phyloP scores from a whole-genome alignment of 2,113 vertebrate species.

The Poicephalus gulielmi region DNA sequence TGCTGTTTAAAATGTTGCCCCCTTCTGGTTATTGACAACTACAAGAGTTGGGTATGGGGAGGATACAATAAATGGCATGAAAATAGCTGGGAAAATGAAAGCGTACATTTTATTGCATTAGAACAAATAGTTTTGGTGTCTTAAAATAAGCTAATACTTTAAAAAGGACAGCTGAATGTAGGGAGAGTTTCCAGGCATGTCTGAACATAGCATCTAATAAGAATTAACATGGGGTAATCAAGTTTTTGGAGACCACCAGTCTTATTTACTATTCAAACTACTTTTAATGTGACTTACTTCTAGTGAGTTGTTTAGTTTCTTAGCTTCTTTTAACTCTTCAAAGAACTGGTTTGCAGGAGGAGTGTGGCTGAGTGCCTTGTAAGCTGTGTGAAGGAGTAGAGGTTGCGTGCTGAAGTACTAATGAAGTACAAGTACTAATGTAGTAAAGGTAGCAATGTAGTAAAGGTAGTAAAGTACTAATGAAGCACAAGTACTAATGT shows the following conservation, averaged over 20 bases:
- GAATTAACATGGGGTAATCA: not conserved
- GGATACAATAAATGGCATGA: fast-evolving
- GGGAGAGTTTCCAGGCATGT: not conserved
- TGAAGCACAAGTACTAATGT: not conserved
- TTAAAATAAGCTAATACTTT: not conserved
- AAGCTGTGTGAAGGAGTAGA: not conserved
- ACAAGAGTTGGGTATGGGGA: not conserved
- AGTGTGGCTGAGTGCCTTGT: fast-evolving
- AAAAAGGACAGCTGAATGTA: not conserved
- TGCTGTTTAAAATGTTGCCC: conserved; percentile 64
- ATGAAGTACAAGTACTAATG: no score
- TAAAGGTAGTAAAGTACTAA: not conserved
- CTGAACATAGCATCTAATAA: not conserved
- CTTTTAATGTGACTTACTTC: not conserved
- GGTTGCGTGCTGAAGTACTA: not conserved
- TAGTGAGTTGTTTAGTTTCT: not conserved
- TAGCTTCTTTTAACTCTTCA: not conserved
- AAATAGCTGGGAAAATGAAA: not conserved
- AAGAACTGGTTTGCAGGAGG: not conserved
- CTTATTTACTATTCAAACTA: not conserved
- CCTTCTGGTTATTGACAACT: conserved; percentile 54
- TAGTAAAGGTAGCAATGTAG: not conserved
- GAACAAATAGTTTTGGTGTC: not conserved
- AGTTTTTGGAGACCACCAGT: not conserved
- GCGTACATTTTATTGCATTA: not conserved